Evolutionary conservation across 2,113 vertebrate genomes (phyloP).

Genomic region (Acanthisitta chloris): DNA sequence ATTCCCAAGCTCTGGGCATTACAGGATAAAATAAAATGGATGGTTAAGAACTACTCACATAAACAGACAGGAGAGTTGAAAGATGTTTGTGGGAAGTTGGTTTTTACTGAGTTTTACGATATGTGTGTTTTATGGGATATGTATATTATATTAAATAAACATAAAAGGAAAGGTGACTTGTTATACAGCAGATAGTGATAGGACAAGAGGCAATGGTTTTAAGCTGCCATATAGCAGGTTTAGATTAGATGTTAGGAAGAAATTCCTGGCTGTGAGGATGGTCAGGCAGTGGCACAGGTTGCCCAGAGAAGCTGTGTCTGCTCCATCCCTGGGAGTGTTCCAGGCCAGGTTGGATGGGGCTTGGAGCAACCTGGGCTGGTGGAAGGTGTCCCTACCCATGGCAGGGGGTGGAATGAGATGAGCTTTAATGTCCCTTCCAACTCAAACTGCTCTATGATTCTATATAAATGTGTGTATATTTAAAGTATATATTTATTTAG

Average conservation of each 20-base stretch:
- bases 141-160: not conserved
- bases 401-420: not conserved
- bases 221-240: not conserved
- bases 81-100: not conserved
- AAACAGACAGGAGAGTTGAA: not conserved
- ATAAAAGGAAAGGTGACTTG: not conserved
- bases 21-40: not conserved
- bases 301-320: not conserved
- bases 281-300: rapidly evolving
- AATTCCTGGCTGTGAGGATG: not conserved
- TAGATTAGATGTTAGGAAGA: not conserved
- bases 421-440: not conserved
- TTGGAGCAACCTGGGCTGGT: rapidly evolving
- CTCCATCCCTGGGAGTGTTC: not conserved
- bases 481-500: not conserved
- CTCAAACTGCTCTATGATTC: not conserved
- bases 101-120: not conserved
- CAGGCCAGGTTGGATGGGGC: rapidly evolving
- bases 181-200: not conserved
- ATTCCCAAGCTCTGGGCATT: not conserved
- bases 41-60: not conserved
- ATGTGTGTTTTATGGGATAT: not conserved
- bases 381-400: not conserved
- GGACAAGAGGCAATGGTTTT: not conserved
- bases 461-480: not conserved